Percentiles rank a stretch among this genome's conserved stretches.
Conservation (phyloP, 2,888 invertebrate species). For the Tetranychus truncatus region DNA sequence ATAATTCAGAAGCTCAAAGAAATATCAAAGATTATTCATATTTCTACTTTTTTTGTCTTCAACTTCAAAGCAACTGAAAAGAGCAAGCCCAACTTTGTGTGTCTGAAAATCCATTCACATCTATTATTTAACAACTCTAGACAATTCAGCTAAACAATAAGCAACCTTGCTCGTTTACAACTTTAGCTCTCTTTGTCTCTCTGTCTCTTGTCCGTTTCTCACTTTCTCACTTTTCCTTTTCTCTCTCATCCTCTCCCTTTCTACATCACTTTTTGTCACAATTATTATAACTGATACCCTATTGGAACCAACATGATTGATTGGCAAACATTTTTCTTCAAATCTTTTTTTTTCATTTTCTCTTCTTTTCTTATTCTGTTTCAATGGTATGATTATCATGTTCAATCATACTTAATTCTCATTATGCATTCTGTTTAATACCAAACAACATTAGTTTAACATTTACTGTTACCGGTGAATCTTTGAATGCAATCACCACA, state of each 20-base stretch:
- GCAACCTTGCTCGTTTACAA: background rate
- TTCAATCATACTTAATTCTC: background rate
- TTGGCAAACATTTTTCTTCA: background rate
- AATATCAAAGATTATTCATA: background rate
- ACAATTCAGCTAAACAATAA: no score
- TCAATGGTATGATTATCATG: background rate
- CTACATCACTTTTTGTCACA: conserved; percentile 7
- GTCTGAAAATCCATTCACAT: background rate
- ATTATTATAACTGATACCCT: background rate
- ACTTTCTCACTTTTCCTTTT: conserved; percentile 9
- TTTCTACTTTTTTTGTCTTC: background rate
- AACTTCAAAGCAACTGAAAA: background rate
- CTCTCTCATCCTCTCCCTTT: background rate
- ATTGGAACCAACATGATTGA: background rate
- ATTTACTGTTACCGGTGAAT: no score
- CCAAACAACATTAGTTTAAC: no score
- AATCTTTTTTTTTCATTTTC: background rate
- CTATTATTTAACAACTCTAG: background rate
- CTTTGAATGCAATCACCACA: no score
- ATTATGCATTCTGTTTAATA: background rate
- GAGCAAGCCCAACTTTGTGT: background rate
- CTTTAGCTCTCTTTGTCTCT: conserved; percentile 2
- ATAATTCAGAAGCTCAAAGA: background rate
- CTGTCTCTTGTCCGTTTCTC: background rate
- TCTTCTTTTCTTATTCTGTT: background rate